phyloP scores from a whole-genome alignment of 2,113 vertebrate species.

The Herpailurus yagouaroundi region DNA sequence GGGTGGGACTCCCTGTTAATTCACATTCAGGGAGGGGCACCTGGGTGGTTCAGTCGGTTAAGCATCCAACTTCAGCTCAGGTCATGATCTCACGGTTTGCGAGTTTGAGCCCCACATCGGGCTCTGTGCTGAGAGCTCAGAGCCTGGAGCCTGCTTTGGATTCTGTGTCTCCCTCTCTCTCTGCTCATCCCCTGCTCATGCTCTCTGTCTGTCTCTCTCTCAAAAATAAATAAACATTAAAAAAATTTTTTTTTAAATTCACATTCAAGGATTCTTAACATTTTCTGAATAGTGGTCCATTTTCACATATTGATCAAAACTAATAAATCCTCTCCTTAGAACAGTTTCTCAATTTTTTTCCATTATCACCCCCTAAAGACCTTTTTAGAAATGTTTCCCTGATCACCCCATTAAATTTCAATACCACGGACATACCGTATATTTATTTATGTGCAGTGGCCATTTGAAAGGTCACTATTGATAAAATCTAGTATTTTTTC shows the following conservation, averaged over 20 bases:
- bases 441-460: not conserved
- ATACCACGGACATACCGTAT: not conserved
- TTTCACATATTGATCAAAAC: slow-evolving; percentile 1
- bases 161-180: too few species aligned
- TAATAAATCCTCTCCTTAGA: not conserved
- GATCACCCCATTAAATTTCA: not conserved
- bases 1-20: not conserved
- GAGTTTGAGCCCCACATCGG: too few species aligned
- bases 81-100: too few species aligned
- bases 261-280: not conserved
- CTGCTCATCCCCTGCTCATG: too few species aligned
- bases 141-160: too few species aligned
- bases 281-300: not conserved
- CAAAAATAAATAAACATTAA: too few species aligned
- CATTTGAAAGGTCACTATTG: not conserved
- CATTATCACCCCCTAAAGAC: not conserved
- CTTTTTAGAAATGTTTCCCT: not conserved
- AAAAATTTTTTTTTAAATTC: too few species aligned
- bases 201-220: too few species aligned
- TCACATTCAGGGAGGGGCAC: not conserved
- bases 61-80: too few species aligned
- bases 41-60: too few species aligned
- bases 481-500: not conserved
- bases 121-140: too few species aligned
- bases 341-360: not conserved